Evolutionary conservation across 2,888 invertebrate genomes (phyloP), one percentile per base, ranked within the genome.

Genomic region (Drosophila picticornis): DNA sequence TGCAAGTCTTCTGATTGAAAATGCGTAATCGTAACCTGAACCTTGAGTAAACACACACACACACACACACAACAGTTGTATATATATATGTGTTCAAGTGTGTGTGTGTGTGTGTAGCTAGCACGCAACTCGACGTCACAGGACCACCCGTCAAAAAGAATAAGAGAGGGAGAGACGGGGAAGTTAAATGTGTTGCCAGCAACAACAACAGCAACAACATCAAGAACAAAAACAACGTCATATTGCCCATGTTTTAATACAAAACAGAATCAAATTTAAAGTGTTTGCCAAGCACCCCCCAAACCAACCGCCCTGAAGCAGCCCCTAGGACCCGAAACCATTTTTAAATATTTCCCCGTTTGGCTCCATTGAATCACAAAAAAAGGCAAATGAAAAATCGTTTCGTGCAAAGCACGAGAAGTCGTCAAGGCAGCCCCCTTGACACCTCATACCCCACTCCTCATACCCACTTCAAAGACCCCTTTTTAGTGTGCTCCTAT

Each of bases 1-100:
- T 63, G 60, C 52, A n/a, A 72, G 48, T 43, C 51, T 57, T 76
- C 51, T 70, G 88, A 84, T 84, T 81, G 81, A 72, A 84, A 86
- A 84, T 89, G 84, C 84, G 86, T 89, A 86, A 85, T 84, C 89
- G 83, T 88, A 90, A 83, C 86, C 80, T 85, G 83, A 90, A 84
- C 90, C 88, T 88, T 88, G 90, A 88, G 90, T 86, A 90, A 88
- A 88, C 83, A 85, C 79, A 65, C 69, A 75, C 76, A 65, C 73
- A 56, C 66, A 56, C 53, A 66, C 46, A 55, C 29, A 55, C 36
- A 43, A 13, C 58, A 53, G 55, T 34, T 31, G 25, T 29, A 34
- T 58, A 31, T 16, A 25, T 25, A 38, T 48, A 36, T 59, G 31
- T 51, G 22, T 25, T 13, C 31, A 32, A 22, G 50, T 57, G 34